Base-by-base conservation (phyloP, 2,113 vertebrate genomes). In the Phycodurus eques region DNA sequence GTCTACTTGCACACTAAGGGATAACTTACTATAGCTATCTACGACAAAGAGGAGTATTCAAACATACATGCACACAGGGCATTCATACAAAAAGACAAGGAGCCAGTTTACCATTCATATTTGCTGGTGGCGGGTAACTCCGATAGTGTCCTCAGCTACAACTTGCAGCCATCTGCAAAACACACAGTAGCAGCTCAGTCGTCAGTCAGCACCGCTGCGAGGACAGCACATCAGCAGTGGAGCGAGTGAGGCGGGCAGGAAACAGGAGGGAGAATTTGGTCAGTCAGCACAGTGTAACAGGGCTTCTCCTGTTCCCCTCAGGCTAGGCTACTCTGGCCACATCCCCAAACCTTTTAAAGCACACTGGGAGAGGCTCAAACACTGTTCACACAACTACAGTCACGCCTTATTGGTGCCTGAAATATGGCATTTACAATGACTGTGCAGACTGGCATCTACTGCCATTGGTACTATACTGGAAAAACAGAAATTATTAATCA, bases 61-160 rank as follows among this genome's bases (percentile, higher is more conserved):
- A 63, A 42, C 46, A 67, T 65, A 72, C 53, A 74, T 46, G 14
- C 59, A 71, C 0, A 3, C 20, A 68, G 27, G n/a, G 43, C 31
- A 68, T 17, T 53, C 67, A n/a, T 61, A 71, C 67, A 65, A 54
- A 74, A 69, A 78, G 14, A 72, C 1, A 77, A 69, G 61, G 77
- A 78, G 75, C 56, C 43, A 10, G 68, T 88, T 88, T 88, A 92
- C 90, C 89, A 83, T 91, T 92, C 90, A 92, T 92, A 11, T 82
- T 83, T 73, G 83, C 83, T 85, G 63, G 81, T 83, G 81, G 77
- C 33, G 62, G 74, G 54, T 70, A 49, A 83, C 70, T 89, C 73
- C 20, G 62, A 68, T 44, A 59, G 68, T 8, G 72, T 86, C 77
- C 79, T 90, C 88, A 91, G 87, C 85, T 86, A 74, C 80, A 72